A percentile compares a stretch with the other conserved stretches of the same genome.
Evolutionary conservation across 1,140 invertebrate species (phyloP).

Genomic region (Apocrypta bakeri): DNA sequence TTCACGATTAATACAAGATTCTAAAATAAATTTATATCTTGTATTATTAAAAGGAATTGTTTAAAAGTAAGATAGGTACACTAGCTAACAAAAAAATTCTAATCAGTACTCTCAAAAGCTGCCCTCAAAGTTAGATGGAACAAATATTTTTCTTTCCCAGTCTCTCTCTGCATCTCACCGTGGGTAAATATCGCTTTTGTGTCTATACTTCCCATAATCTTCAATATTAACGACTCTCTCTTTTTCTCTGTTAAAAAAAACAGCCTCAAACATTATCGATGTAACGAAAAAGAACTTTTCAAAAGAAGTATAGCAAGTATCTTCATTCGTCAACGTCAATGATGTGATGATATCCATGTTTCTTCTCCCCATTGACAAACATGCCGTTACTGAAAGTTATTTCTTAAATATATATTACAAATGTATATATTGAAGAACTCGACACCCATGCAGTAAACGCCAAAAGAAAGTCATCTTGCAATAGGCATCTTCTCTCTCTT

Average conservation of each 20-base stretch:
- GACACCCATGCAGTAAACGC: background rate
- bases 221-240: background rate
- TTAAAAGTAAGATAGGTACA: too few species aligned
- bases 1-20: too few species aligned
- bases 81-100: too few species aligned
- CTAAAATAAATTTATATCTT: too few species aligned
- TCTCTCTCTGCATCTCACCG: background rate
- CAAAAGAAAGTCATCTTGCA: conserved; percentile 34
- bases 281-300: too few species aligned
- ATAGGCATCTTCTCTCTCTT: background rate
- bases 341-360: background rate
- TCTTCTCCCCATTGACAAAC: background rate
- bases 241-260: background rate
- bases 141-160: background rate
- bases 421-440: too few species aligned
- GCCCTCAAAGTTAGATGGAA: too few species aligned
- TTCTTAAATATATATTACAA: too few species aligned
- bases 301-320: too few species aligned
- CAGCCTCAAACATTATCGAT: background rate
- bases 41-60: too few species aligned
- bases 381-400: background rate
- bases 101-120: background rate
- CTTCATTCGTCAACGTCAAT: background rate
- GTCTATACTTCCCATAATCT: too few species aligned
- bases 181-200: background rate